phyloP scores from a whole-genome alignment of 2,888 invertebrate species.

The Plagodis dolabraria region DNA sequence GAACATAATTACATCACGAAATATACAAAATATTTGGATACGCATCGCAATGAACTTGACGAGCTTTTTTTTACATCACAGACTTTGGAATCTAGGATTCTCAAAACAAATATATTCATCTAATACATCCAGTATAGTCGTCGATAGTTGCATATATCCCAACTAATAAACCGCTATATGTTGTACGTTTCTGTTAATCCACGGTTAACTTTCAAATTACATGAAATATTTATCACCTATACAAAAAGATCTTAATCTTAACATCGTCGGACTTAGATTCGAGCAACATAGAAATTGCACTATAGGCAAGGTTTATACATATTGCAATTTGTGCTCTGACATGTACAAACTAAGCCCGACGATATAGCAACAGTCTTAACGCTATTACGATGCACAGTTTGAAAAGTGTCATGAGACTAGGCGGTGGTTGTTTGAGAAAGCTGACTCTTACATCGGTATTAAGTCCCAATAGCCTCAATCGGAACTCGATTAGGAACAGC shows the following conservation, averaged over 20 bases:
- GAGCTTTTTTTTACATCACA: slow-evolving; percentile 35
- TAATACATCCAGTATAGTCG: slow-evolving; percentile 15
- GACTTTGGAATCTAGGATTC: slow-evolving; percentile 41
- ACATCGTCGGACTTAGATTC: slow-evolving; percentile 14
- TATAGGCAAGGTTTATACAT: too few relatives aligned
- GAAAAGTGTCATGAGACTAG: slow-evolving; percentile 1
- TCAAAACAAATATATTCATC: slow-evolving; percentile 26
- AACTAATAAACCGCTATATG: slow-evolving; percentile 25
- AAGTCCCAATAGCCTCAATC: too few relatives aligned
- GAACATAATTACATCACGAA: slow-evolving; percentile 20
- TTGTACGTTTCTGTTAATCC: slow-evolving; percentile 6
- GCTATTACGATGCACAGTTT: slow-evolving; percentile 10
- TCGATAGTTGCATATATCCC: slow-evolving; percentile 9
- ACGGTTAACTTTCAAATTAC: slow-evolving; percentile 17
- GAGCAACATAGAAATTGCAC: not conserved
- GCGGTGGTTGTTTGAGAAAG: not conserved
- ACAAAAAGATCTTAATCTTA: not conserved
- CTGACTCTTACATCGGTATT: not conserved
- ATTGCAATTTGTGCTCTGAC: not conserved
- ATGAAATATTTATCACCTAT: slow-evolving; percentile 25
- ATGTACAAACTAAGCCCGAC: slow-evolving; percentile 8
- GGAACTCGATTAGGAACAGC: too few relatives aligned
- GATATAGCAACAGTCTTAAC: not conserved
- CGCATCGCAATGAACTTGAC: slow-evolving; percentile 6
- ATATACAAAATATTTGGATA: slow-evolving; percentile 26